These are phyloP conservation scores for Bombus turneri DNA, from an alignment of 1,140 invertebrate species.

Conservation along the genomic window DNA sequence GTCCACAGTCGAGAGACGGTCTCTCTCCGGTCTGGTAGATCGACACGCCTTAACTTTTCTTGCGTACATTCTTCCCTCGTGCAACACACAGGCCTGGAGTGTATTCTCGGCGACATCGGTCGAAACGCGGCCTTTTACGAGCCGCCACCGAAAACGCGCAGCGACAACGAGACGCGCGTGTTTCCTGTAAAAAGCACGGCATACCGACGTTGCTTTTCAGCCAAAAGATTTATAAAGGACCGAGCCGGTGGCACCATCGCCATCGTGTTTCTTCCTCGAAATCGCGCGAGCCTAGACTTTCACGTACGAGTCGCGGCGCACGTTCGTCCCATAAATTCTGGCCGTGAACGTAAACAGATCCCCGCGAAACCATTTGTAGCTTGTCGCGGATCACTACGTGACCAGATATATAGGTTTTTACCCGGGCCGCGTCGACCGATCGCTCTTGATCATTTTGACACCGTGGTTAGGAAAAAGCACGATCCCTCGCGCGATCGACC, in stretches of 20 bases:
- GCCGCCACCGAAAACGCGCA: conserved; percentile 36
- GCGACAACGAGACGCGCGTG: conserved; percentile 13
- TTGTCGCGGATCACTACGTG: conserved; percentile 45
- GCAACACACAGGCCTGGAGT: conserved; percentile 17
- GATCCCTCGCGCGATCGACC: background rate
- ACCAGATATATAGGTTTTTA: conserved; percentile 46
- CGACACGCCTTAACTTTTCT: conserved; percentile 56
- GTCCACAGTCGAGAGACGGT: conserved; percentile 9
- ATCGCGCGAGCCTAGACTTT: conserved; percentile 46
- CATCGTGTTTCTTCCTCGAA: conserved; percentile 30
- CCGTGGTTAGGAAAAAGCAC: conserved; percentile 9
- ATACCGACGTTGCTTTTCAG: conserved; percentile 27
- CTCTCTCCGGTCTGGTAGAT: conserved; percentile 31
- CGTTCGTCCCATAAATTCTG: conserved; percentile 51
- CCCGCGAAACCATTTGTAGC: conserved; percentile 48
- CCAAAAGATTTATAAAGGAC: conserved; percentile 48
- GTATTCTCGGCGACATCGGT: background rate
- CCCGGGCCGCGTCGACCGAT: background rate
- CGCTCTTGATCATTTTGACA: conserved; percentile 54
- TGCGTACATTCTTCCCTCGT: conserved; percentile 57
- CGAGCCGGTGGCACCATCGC: background rate
- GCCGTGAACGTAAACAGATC: conserved; percentile 44
- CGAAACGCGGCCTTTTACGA: conserved; percentile 5
- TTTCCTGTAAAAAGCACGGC: conserved; percentile 47
- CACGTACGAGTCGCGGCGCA: conserved; percentile 31